phyloP scores from a whole-genome alignment of 2,113 vertebrate genomes.

The Pongo pygmaeus region DNA sequence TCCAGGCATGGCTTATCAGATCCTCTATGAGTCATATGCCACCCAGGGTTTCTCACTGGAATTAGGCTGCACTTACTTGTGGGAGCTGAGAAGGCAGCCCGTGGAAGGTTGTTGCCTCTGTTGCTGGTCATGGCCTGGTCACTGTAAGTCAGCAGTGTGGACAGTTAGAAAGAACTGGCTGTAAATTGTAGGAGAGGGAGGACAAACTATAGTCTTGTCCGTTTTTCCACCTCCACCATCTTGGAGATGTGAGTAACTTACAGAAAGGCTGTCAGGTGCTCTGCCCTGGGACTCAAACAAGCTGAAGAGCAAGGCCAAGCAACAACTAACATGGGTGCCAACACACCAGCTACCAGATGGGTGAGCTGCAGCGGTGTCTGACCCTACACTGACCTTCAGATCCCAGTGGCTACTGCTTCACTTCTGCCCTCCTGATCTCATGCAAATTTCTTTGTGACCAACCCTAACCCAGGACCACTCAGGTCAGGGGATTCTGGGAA shows the following conservation, averaged over 20 bases:
- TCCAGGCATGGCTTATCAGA: background rate
- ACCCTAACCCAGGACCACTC: background rate
- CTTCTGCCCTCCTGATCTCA: background rate
- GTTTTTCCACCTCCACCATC: background rate
- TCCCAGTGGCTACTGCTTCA: background rate
- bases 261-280: background rate
- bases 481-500: background rate
- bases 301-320: background rate
- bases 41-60: background rate
- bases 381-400: rapidly evolving
- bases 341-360: rapidly evolving
- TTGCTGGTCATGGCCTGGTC: background rate
- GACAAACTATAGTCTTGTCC: background rate
- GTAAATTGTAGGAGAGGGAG: background rate
- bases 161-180: background rate
- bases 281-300: background rate
- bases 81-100: background rate
- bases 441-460: background rate
- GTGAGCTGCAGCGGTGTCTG: background rate
- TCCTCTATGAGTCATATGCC: background rate
- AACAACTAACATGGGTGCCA: no score
- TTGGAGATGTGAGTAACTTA: background rate
- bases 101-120: background rate
- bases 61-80: background rate
- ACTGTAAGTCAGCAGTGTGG: background rate